Evolutionary conservation across 2,888 invertebrate species (phyloP), one percentile per base, ranked within the genome.

Genomic region (Synergus gifuensis): DNA sequence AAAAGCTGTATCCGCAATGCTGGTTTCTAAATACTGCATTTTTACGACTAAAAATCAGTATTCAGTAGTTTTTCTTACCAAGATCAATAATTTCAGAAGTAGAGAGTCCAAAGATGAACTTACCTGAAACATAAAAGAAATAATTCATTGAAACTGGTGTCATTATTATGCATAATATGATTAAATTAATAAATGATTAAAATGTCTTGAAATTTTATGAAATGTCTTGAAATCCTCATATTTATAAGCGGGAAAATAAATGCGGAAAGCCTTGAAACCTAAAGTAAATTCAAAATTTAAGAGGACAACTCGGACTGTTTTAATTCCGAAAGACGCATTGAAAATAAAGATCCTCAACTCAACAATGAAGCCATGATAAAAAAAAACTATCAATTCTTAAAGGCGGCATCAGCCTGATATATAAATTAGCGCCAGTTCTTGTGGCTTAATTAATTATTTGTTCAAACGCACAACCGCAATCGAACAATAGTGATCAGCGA

Each of bases 371-470:
- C 9, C 9, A 60, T 18, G 18, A 1, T 12, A 60, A 60, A 62
- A 12, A 12, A 14, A 28, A 28, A 28, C n/a, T 62, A 22, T 62
- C 14, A 62, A 12, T 22, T 28, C 28, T 28, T 62, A 62, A 62
- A 62, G 12, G 28, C 28, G 62, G 62, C 14, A 22, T 12, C 4
- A 11, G 12, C 5, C 18, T 28, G 62, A 69, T 28, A 49, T 28
- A 49, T 54, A 54, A 36, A 40, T 73, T 73, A 73, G 54, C 36
- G n/a, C 18, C 49, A 18, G 73, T 28, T 12, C 36, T 16, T 5
- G 54, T 36, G 36, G 49, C 49, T n/a, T 36, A 73, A 73, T 73
- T 58, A 73, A 73, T 73, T 73, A 73, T 73, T 73, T 73, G 54
- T 54, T 73, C 49, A 62, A 62, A 62, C 28, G 28, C 62, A 22